phyloP scores from a whole-genome alignment of 1,140 invertebrate species.

The Matsumurasca onukii region DNA sequence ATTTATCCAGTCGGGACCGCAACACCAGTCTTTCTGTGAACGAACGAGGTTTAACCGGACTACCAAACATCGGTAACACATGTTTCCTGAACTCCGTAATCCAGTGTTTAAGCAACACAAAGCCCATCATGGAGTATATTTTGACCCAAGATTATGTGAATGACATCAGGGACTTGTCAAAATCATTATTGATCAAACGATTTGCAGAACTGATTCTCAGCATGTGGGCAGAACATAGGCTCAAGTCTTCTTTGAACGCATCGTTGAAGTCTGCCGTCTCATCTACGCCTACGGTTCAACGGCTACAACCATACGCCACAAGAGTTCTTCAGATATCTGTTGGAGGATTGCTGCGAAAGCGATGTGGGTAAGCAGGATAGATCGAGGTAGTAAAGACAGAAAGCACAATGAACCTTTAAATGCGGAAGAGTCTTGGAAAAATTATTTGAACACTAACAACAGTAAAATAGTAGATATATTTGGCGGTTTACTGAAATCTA shows the following conservation, averaged over 20 bases:
- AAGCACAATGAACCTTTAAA: constrained; percentile 66
- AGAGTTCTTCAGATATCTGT: constrained; percentile 85
- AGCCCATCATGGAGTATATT: constrained; percentile 76
- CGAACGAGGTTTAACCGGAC: constrained; percentile 79
- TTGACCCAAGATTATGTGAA: constrained; percentile 61
- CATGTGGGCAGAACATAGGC: constrained; percentile 73
- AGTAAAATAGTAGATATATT: constrained; percentile 91
- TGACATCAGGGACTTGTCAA: constrained; percentile 54
- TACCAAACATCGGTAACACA: constrained; percentile 92
- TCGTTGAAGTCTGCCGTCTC: constrained; percentile 83
- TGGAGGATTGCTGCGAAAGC: constrained; percentile 95
- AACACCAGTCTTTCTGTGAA: too few relatives aligned
- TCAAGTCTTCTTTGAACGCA: constrained; percentile 74
- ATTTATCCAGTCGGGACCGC: too few relatives aligned
- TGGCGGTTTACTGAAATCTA: constrained; percentile 92
- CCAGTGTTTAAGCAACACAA: constrained; percentile 90
- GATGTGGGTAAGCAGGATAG: constrained; percentile 53
- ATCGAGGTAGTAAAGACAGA: not conserved
- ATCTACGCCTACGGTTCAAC: constrained; percentile 74
- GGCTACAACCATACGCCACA: constrained; percentile 57
- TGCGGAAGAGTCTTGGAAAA: constrained; percentile 82
- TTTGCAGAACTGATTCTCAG: constrained; percentile 86
- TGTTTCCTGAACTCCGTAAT: constrained; percentile 98
- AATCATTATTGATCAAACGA: constrained; percentile 27
- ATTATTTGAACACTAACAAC: constrained; percentile 84